Percentiles rank a stretch among this genome's conserved stretches.
Conservation (phyloP, 2,797 vertebrate species). For the Sebastes hubbsi region DNA sequence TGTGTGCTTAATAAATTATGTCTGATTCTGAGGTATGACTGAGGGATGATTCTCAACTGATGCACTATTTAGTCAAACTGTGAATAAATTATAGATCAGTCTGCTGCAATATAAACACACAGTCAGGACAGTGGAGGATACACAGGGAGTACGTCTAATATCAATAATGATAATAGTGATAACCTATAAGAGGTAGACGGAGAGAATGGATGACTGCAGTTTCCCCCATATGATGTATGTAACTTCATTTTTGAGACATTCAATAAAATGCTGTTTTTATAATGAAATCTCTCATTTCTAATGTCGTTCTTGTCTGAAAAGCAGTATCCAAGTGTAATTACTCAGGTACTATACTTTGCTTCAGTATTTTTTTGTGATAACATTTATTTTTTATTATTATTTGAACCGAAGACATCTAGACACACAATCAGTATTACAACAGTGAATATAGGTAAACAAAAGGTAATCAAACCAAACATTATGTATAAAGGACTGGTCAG, state of each 20-base stretch:
- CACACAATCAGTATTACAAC: no score
- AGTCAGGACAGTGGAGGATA: slow-evolving; percentile 20
- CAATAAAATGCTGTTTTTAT: slow-evolving; percentile 63
- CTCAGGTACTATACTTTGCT: neutral
- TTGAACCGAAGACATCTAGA: no score
- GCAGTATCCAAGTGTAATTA: neutral
- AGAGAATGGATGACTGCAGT: neutral
- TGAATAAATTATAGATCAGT: slow-evolving; percentile 68
- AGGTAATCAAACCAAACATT: no score
- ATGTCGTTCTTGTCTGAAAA: neutral
- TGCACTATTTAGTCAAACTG: slow-evolving; percentile 73
- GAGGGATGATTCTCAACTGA: slow-evolving; percentile 40
- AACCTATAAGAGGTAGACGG: neutral
- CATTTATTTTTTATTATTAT: no score
- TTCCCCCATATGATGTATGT: slow-evolving; percentile 25
- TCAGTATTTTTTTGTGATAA: no score
- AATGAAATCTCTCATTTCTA: neutral
- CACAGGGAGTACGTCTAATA: slow-evolving; percentile 3
- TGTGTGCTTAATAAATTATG: slow-evolving; percentile 9
- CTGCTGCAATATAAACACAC: slow-evolving; percentile 60
- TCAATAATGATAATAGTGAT: neutral
- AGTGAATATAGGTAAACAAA: no score
- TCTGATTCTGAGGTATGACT: slow-evolving; percentile 25
- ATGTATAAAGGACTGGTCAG: no score
- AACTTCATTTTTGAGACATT: slow-evolving; percentile 34